These are phyloP conservation scores for Enteromius thamalakanensis DNA, from an alignment of 2,797 vertebrate species.

Conservation along the genomic window DNA sequence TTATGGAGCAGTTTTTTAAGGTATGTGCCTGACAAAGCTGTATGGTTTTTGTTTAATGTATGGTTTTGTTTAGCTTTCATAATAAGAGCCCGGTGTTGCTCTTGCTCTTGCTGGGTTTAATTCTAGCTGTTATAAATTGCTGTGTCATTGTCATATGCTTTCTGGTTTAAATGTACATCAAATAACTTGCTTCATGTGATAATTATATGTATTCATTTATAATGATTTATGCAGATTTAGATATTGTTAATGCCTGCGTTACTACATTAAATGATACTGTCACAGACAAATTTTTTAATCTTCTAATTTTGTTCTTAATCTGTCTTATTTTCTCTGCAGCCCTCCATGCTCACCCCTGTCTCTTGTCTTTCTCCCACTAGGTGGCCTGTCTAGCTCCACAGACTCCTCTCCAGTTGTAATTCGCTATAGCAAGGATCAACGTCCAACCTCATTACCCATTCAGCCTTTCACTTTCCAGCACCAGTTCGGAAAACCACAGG, in stretches of 20 bases:
- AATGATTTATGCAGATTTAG: background rate
- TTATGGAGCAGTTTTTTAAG: conserved; percentile 62
- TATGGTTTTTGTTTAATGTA: conserved; percentile 30
- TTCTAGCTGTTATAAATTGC: conserved; percentile 32
- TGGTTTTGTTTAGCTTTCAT: conserved; percentile 34
- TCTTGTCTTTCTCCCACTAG: conserved; percentile 57
- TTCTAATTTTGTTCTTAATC: background rate
- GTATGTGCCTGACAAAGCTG: conserved; percentile 53
- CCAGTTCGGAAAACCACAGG: conserved; percentile 85
- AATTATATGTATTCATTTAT: background rate
- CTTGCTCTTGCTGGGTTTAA: background rate
- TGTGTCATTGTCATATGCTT: conserved; percentile 31
- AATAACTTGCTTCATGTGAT: background rate
- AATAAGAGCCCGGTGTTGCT: conserved; percentile 33
- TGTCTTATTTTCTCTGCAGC: conserved; percentile 17
- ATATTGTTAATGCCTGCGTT: background rate
- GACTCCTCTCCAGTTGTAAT: conserved; percentile 82
- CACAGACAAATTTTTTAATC: background rate
- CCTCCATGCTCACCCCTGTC: background rate
- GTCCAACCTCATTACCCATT: conserved; percentile 94
- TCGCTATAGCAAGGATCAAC: conserved; percentile 95
- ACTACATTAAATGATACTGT: background rate
- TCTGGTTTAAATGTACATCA: background rate
- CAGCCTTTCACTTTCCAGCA: conserved; percentile 98
- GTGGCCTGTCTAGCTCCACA: conserved; percentile 71